These are phyloP conservation scores for Mythimna impura DNA, from an alignment of 2,888 invertebrate genomes.

Conservation along the genomic window DNA sequence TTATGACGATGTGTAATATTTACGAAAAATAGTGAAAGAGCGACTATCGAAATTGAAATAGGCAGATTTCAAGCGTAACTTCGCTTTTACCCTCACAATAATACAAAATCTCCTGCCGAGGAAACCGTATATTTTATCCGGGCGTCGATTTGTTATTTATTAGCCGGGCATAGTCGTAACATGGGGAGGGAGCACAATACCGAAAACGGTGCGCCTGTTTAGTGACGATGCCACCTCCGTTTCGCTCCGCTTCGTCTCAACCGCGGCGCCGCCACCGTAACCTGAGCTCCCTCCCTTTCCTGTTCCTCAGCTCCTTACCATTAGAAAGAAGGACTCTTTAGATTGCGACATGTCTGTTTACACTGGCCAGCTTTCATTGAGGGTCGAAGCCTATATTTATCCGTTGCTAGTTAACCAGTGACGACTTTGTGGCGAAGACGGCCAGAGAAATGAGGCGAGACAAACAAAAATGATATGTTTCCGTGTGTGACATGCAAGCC, in stretches of 20 bases:
- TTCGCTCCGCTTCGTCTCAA: constrained; percentile 80
- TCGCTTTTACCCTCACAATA: constrained; percentile 76
- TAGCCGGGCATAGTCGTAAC: constrained; percentile 89
- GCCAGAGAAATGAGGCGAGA: constrained; percentile 83
- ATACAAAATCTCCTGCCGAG: constrained; percentile 82
- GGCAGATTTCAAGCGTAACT: constrained; percentile 75
- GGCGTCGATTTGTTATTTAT: constrained; percentile 90
- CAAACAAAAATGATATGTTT: constrained; percentile 84
- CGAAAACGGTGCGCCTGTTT: constrained; percentile 88
- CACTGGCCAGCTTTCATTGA: constrained; percentile 75
- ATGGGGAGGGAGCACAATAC: constrained; percentile 86
- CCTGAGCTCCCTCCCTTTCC: constrained; percentile 78
- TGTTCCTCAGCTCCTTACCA: constrained; percentile 66
- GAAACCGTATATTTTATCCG: constrained; percentile 88
- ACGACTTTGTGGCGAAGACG: constrained; percentile 82
- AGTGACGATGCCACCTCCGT: constrained; percentile 86
- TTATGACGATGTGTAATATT: constrained; percentile 67
- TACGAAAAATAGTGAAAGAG: constrained; percentile 65
- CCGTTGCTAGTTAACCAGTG: constrained; percentile 82
- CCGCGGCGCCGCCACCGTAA: constrained; percentile 73
- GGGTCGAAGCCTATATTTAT: constrained; percentile 83
- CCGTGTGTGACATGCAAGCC: constrained; percentile 78
- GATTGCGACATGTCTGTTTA: constrained; percentile 76
- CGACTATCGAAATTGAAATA: constrained; percentile 74
- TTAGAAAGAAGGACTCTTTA: constrained; percentile 70